A percentile compares a stretch with the other conserved stretches of the same genome.
phyloP scores from a whole-genome alignment of 2,797 vertebrate genomes.

The Perodicticus potto region DNA sequence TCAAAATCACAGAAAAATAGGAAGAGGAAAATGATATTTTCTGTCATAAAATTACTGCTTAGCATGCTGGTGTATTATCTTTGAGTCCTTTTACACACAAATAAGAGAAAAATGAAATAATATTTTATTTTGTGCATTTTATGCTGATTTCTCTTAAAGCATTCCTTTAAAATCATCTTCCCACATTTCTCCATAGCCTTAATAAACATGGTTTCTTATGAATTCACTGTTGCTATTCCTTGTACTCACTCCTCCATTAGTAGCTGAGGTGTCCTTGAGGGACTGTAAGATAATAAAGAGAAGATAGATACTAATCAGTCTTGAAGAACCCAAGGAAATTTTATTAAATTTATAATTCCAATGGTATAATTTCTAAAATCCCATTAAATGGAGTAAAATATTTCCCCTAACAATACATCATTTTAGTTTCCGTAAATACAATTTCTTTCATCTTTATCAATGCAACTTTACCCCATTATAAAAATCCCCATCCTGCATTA shows the following conservation, averaged over 20 bases:
- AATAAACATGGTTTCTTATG: not conserved
- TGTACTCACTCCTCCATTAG: not conserved
- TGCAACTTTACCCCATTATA: not conserved
- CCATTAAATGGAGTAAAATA: not conserved
- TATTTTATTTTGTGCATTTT: not conserved
- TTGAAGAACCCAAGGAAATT: not conserved
- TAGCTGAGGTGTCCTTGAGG: not conserved
- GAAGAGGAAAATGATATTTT: not conserved
- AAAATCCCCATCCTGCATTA: not conserved
- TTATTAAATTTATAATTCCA: not conserved
- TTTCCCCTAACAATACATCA: not conserved
- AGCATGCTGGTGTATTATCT: not conserved
- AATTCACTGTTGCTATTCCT: not conserved
- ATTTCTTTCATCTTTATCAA: not conserved
- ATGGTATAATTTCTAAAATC: not conserved
- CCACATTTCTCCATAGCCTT: not conserved
- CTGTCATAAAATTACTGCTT: not conserved
- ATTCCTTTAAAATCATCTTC: slow-evolving; percentile 6
- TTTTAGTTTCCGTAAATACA: not conserved
- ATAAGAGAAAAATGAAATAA: not conserved
- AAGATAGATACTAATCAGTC: not conserved
- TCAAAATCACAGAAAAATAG: slow-evolving; percentile 24
- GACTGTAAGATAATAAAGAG: not conserved
- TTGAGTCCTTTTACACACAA: not conserved
- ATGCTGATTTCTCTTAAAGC: not conserved